Base-by-base conservation (phyloP, 2,888 invertebrate species). In the Microctonus hyperodae region DNA sequence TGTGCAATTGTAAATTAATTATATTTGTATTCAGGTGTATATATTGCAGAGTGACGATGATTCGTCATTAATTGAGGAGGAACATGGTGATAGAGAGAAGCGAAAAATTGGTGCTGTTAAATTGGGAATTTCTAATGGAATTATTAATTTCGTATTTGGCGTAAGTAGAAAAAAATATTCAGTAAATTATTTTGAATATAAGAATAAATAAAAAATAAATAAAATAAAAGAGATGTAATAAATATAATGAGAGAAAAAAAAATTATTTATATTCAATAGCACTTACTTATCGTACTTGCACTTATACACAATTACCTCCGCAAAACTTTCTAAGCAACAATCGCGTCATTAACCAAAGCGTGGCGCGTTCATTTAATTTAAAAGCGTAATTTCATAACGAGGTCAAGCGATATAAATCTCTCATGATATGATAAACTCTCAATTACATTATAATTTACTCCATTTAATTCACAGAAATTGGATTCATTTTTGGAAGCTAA, bases 101-200 rank as follows among this genome's bases (percentile, higher is more conserved):
- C 88, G 92, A 85, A 92, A 91, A 85, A 87, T 92, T 76, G 92
- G 91, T 78, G 87, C 88, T 62, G 85, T 87, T 75, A 89, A 88
- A 80, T 90, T 90, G 78, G 92, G 91, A 78, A 89, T 91, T 78
- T 91, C 92, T 84, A 93, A 92, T 84, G 93, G 92, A 60, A 87
- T 93, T 72, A 87, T 94, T 79, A 92, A 92, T 83, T 91, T 93
- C 84, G 91, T 93, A 40, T 94, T 94, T 83, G 91, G 93, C 85
- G 93, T 93, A 89, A 92, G 87, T 88, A 69, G 62, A 51, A 35
- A 37, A 40, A 25, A 13, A 25, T 35, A 23, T n/a, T 53, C 11
- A 13, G 13, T 11, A 2, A 9, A 2, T 23, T 1, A 53, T 53
- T 25, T 5, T 28, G 44, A 44, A 44, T 4, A 40, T 40, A 13